Conservation (phyloP, 2,888 invertebrate genomes). For the Pterobdella sp. region DNA sequence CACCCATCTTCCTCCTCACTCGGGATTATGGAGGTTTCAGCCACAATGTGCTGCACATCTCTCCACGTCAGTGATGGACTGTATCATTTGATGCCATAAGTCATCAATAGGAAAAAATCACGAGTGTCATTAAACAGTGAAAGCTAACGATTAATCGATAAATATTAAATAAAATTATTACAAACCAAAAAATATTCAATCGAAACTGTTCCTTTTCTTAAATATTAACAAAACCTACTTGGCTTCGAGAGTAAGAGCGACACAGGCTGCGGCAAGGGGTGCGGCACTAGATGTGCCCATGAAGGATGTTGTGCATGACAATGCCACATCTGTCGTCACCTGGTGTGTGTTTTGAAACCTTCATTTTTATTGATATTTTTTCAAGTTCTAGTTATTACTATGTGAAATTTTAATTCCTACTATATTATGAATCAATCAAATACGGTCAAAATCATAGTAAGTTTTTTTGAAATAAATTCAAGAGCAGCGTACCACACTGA, state of each 20-base stretch:
- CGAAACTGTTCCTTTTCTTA: background rate
- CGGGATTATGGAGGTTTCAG: slow-evolving; percentile 44
- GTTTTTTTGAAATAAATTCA: background rate
- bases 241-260: slow-evolving; percentile 47
- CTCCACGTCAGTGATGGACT: slow-evolving; percentile 48
- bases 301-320: slow-evolving; percentile 46
- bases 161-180: background rate
- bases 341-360: slow-evolving; percentile 11
- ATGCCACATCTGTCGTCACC: slow-evolving; percentile 47
- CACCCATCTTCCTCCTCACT: slow-evolving; percentile 56
- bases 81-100: too few species aligned
- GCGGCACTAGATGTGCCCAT: slow-evolving; percentile 50
- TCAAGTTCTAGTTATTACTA: too few species aligned
- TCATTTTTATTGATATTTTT: too few species aligned
- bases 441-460: background rate
- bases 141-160: background rate
- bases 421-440: background rate
- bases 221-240: slow-evolving; percentile 43
- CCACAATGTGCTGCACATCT: slow-evolving; percentile 50
- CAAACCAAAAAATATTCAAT: background rate
- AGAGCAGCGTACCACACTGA: background rate
- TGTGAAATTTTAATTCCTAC: too few species aligned
- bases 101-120: background rate
- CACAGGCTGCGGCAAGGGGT: slow-evolving; percentile 47
- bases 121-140: background rate